Evolutionary conservation across 1,140 invertebrate species (phyloP).

Genomic region (Neodiprion lecontei): DNA sequence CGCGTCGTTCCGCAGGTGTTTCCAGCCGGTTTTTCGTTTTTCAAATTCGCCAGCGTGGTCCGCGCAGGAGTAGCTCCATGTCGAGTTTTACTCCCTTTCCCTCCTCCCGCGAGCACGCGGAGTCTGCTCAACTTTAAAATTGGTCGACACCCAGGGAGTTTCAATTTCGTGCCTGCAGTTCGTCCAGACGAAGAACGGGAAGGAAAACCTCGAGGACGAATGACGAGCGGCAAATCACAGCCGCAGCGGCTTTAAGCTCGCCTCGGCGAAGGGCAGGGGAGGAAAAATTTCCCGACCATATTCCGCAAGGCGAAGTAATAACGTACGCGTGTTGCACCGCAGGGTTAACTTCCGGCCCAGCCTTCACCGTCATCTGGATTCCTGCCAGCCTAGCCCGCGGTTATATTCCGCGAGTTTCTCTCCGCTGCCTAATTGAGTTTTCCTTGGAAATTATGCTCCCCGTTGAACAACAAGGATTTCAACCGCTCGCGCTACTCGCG

Average conservation of each 20-base stretch:
- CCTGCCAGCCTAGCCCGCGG: background rate
- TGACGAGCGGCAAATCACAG: too few species aligned
- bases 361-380: background rate
- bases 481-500: background rate
- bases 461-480: slow-evolving; percentile 1
- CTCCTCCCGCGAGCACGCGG: background rate
- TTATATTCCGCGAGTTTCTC: slow-evolving; percentile 26
- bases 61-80: too few species aligned
- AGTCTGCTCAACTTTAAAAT: background rate
- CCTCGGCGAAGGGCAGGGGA: too few species aligned
- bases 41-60: background rate
- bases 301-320: background rate
- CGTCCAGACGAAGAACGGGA: too few species aligned
- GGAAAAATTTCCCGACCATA: too few species aligned
- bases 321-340: background rate
- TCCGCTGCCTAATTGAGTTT: slow-evolving; percentile 37
- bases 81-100: background rate
- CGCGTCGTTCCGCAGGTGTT: too few species aligned
- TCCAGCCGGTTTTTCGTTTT: background rate
- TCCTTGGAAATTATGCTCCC: slow-evolving; percentile 30
- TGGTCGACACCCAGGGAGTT: background rate
- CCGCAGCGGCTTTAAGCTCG: too few species aligned
- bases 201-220: too few species aligned
- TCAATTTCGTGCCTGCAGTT: too few species aligned
- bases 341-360: background rate